Conservation (phyloP, 2,113 vertebrate species). For the Ellobius talpinus region DNA sequence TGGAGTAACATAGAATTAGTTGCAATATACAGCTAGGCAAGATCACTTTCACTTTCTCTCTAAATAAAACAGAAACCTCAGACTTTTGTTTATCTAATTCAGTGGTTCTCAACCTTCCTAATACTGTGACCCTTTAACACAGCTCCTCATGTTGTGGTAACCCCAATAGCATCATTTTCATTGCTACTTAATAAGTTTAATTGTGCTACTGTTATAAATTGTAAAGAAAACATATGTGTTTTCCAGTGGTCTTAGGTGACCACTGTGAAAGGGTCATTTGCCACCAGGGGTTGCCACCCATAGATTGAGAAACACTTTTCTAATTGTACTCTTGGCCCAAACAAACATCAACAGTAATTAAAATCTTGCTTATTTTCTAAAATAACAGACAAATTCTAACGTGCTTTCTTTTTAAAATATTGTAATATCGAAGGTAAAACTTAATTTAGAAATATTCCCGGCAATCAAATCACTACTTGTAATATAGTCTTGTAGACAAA, state of each 20-base stretch:
- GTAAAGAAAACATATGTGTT: background rate
- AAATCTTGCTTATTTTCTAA: constrained; percentile 13
- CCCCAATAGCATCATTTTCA: background rate
- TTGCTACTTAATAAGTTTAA: background rate
- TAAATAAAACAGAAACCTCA: background rate
- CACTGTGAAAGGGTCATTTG: background rate
- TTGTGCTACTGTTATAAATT: background rate
- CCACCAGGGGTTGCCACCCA: background rate
- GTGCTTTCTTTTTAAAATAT: background rate
- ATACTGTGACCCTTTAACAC: background rate
- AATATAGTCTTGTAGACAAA: background rate
- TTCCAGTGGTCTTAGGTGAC: background rate
- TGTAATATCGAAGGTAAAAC: background rate
- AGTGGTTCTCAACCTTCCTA: background rate
- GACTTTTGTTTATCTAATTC: background rate
- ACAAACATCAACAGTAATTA: background rate
- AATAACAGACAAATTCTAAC: background rate
- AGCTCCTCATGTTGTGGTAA: too few relatives aligned
- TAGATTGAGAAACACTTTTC: background rate
- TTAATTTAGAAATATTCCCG: background rate
- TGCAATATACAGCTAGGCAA: background rate
- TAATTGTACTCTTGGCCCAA: background rate
- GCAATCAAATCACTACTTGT: background rate
- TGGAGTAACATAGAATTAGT: background rate
- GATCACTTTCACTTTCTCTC: background rate